Evolutionary conservation across 2,113 vertebrate species (phyloP).

Genomic region (Platysteira castanea): DNA sequence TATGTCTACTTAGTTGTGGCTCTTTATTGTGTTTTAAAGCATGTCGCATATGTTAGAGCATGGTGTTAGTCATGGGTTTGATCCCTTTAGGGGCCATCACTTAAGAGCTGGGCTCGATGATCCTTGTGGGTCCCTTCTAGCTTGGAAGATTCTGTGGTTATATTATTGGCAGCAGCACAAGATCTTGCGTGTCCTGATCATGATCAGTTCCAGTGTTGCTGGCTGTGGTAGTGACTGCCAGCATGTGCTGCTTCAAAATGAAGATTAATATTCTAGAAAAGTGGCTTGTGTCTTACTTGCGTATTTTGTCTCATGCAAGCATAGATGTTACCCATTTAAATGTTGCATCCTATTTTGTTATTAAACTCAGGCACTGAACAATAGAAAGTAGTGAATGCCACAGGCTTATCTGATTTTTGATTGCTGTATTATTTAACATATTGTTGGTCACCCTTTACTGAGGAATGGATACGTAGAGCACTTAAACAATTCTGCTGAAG

Average conservation of each 20-base stretch:
- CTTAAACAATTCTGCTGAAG: background rate
- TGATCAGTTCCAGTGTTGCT: background rate
- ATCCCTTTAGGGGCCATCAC: background rate
- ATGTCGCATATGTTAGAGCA: accelerated
- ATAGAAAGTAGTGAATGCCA: background rate
- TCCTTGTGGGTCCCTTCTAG: background rate
- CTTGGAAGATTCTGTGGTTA: background rate
- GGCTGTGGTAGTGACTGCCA: background rate
- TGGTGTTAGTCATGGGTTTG: accelerated
- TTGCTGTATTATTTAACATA: background rate
- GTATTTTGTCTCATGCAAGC: background rate
- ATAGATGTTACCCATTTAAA: accelerated
- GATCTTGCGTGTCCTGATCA: background rate
- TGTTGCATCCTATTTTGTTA: background rate
- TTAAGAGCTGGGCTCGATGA: background rate
- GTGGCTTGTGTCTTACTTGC: background rate
- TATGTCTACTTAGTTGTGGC: accelerated
- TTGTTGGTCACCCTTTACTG: background rate
- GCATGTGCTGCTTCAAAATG: background rate
- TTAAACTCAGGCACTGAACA: background rate
- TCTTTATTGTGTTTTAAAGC: background rate
- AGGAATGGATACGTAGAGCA: background rate
- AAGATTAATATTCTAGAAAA: background rate
- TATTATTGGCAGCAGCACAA: background rate
- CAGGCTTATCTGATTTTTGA: background rate